Evolutionary conservation across 2,888 invertebrate species (phyloP).

Genomic region (Thecocarcelia acutangulata): DNA sequence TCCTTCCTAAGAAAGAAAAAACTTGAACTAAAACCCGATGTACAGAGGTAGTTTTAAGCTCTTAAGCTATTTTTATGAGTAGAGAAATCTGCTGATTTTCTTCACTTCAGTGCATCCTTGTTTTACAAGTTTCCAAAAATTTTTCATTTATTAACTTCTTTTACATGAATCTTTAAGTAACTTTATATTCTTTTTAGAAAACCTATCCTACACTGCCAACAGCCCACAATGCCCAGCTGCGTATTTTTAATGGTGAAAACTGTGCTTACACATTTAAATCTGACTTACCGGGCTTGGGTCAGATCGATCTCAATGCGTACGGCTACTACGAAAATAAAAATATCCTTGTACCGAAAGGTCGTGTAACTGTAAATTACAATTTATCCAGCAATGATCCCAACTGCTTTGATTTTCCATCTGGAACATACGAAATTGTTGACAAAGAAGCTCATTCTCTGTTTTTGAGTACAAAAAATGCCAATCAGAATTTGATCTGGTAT

Average conservation of each 20-base stretch:
- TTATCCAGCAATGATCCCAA: slow-evolving; percentile 18
- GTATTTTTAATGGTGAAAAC: slow-evolving; percentile 86
- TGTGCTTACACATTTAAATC: slow-evolving; percentile 80
- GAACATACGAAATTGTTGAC: slow-evolving; percentile 57
- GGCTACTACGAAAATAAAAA: slow-evolving; percentile 73
- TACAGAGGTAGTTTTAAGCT: no score
- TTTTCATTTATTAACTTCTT: neutral
- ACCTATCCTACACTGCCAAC: slow-evolving; percentile 86
- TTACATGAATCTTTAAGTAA: neutral
- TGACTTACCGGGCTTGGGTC: slow-evolving; percentile 66
- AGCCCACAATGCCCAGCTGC: slow-evolving; percentile 84
- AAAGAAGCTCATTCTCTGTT: slow-evolving; percentile 75
- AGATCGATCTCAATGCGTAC: slow-evolving; percentile 71
- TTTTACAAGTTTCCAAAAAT: no score
- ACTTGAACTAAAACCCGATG: no score
- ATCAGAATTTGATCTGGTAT: slow-evolving; percentile 63
- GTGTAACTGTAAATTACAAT: slow-evolving; percentile 24
- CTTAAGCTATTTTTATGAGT: neutral
- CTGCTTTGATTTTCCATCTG: slow-evolving; percentile 25
- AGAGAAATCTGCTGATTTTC: neutral
- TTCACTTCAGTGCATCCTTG: no score
- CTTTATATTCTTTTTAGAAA: slow-evolving; percentile 78
- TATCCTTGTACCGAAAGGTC: slow-evolving; percentile 64
- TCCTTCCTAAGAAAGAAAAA: no score
- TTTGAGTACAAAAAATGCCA: slow-evolving; percentile 71